These are phyloP conservation scores for Pogonognathellus flavescens DNA, from an alignment of 1,140 invertebrate genomes.

Conservation along the genomic window DNA sequence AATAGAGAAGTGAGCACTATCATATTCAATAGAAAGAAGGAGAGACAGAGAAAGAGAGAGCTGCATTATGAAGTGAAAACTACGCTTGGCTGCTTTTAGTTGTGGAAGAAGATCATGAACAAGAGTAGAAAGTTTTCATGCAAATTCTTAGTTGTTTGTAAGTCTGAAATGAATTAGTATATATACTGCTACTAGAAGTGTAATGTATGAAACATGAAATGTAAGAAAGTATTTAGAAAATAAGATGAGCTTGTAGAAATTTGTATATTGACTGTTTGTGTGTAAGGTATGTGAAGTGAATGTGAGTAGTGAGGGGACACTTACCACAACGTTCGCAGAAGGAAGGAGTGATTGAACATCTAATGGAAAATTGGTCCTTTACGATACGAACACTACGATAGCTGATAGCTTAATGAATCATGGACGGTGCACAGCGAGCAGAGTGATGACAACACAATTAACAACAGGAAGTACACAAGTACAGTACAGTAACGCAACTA, in stretches of 20 bases:
- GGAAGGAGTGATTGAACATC: conserved; percentile 13
- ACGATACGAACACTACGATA: conserved; percentile 1
- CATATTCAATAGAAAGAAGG: too few relatives aligned
- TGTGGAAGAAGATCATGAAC: too few relatives aligned
- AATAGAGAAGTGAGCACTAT: not conserved
- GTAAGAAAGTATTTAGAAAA: too few relatives aligned
- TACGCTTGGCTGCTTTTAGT: too few relatives aligned
- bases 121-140: too few relatives aligned
- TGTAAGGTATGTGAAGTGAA: conserved; percentile 16
- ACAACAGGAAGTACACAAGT: not conserved
- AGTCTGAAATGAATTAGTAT: too few relatives aligned
- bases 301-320: conserved; percentile 32
- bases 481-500: not conserved
- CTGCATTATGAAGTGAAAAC: too few relatives aligned
- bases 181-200: too few relatives aligned
- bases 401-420: not conserved
- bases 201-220: too few relatives aligned
- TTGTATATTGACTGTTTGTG: not conserved
- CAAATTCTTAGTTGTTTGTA: not conserved
- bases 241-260: not conserved
- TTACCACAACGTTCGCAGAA: conserved; percentile 8
- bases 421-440: conserved; percentile 36
- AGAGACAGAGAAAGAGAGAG: not conserved
- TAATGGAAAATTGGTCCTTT: conserved; percentile 20
- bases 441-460: conserved; percentile 26